phyloP scores from a whole-genome alignment of 2,888 invertebrate species.

The Oligia fasciuncula region DNA sequence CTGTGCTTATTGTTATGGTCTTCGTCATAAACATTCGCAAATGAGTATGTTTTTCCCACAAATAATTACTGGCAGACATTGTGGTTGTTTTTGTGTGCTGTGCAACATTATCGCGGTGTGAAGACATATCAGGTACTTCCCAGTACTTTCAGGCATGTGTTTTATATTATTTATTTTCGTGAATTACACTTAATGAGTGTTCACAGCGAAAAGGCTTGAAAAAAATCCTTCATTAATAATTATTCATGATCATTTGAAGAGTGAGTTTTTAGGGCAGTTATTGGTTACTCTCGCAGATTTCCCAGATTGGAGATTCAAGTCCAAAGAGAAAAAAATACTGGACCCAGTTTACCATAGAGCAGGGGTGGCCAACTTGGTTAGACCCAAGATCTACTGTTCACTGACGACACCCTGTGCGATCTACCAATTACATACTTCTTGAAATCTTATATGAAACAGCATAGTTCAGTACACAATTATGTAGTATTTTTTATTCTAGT shows the following conservation, averaged over 20 bases:
- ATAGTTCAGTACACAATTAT: no score
- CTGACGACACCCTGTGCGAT: no score
- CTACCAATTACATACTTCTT: no score
- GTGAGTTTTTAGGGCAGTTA: neutral
- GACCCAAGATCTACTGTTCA: no score
- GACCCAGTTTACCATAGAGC: neutral
- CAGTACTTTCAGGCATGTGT: slow-evolving; percentile 17
- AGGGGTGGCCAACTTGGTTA: no score
- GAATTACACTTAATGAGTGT: neutral
- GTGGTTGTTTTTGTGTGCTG: slow-evolving; percentile 33
- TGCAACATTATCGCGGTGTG: slow-evolving; percentile 2
- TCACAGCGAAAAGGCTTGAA: neutral
- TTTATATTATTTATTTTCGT: neutral
- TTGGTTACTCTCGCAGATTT: neutral
- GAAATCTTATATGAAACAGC: no score
- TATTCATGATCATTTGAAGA: neutral
- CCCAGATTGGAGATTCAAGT: neutral
- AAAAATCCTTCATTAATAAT: neutral
- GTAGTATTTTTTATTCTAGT: no score
- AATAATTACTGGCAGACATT: slow-evolving; percentile 43
- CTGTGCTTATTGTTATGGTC: slow-evolving; percentile 3
- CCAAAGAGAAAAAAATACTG: neutral
- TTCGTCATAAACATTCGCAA: slow-evolving; percentile 20
- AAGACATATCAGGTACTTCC: neutral
- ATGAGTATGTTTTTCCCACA: slow-evolving; percentile 35